These are phyloP conservation scores for Andinoacara biseriatus DNA, from an alignment of 2,113 vertebrate genomes.

Conservation along the genomic window DNA sequence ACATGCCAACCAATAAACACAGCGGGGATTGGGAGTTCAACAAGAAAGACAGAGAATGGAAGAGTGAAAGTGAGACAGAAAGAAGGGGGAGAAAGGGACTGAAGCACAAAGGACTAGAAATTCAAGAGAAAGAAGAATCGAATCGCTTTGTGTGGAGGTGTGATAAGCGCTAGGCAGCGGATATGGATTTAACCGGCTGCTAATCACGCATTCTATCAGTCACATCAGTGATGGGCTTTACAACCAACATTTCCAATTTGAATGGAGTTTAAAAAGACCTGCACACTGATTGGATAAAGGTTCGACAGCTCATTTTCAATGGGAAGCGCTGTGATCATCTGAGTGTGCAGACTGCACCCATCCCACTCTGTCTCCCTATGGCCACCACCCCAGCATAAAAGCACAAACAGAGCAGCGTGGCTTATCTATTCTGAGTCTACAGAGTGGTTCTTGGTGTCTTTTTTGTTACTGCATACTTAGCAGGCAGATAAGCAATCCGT, in stretches of 20 bases:
- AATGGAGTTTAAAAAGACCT: constrained; percentile 40
- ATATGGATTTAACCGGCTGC: constrained; percentile 54
- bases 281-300: constrained; percentile 49
- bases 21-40: constrained; percentile 19
- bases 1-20: constrained; percentile 37
- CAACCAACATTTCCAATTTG: constrained; percentile 48
- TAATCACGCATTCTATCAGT: constrained; percentile 45
- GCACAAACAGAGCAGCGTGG: constrained; percentile 14
- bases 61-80: constrained; percentile 9
- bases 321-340: constrained; percentile 2
- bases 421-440: background rate
- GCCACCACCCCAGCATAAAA: constrained; percentile 57
- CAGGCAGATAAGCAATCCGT: background rate
- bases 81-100: background rate
- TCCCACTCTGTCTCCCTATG: constrained; percentile 35
- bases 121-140: constrained; percentile 32
- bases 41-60: background rate
- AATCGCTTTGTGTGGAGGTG: constrained; percentile 43
- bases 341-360: constrained; percentile 26
- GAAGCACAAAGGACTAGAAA: constrained; percentile 15
- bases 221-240: constrained; percentile 28
- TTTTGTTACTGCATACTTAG: background rate
- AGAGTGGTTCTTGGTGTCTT: background rate
- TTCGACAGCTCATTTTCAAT: constrained; percentile 47
- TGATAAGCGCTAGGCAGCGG: constrained; percentile 53